Evolutionary conservation across 2,888 invertebrate species (phyloP).

Genomic region (Onchidella celtica): DNA sequence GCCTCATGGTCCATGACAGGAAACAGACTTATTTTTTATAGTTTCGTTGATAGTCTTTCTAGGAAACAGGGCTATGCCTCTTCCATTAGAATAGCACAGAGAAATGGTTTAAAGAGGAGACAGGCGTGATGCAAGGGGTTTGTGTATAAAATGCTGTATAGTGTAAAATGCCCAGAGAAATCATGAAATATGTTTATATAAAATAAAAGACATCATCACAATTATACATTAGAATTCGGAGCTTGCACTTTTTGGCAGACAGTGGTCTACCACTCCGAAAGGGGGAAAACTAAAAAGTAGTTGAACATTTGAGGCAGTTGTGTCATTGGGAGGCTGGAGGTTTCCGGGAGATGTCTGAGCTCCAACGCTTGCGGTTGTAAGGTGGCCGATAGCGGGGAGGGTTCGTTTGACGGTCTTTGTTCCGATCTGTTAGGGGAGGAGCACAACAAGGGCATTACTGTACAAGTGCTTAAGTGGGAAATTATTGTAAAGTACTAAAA

Average conservation of each 20-base stretch:
- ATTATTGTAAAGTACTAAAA: background rate
- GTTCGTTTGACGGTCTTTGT: constrained; percentile 27
- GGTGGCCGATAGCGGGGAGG: constrained; percentile 28
- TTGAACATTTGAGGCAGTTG: background rate
- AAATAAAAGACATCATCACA: too few relatives aligned
- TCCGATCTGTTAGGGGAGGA: background rate
- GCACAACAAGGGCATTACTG: background rate
- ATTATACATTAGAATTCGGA: background rate
- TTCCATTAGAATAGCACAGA: too few relatives aligned
- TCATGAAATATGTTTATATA: too few relatives aligned
- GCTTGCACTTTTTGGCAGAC: background rate
- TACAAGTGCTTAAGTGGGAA: background rate
- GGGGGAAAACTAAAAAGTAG: background rate
- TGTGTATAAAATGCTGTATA: too few relatives aligned
- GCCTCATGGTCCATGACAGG: too few relatives aligned
- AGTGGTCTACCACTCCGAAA: constrained; percentile 14
- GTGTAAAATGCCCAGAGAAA: too few relatives aligned
- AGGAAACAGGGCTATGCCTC: too few relatives aligned
- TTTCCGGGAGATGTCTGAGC: constrained; percentile 21
- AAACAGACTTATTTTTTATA: too few relatives aligned
- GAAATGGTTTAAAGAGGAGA: too few relatives aligned
- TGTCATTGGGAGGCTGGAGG: constrained; percentile 7
- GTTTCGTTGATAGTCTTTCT: too few relatives aligned
- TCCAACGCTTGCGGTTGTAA: constrained; percentile 42
- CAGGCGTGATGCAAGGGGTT: too few relatives aligned